These are phyloP conservation scores for Pogona vitticeps DNA, from an alignment of 2,113 vertebrate species.

Conservation along the genomic window DNA sequence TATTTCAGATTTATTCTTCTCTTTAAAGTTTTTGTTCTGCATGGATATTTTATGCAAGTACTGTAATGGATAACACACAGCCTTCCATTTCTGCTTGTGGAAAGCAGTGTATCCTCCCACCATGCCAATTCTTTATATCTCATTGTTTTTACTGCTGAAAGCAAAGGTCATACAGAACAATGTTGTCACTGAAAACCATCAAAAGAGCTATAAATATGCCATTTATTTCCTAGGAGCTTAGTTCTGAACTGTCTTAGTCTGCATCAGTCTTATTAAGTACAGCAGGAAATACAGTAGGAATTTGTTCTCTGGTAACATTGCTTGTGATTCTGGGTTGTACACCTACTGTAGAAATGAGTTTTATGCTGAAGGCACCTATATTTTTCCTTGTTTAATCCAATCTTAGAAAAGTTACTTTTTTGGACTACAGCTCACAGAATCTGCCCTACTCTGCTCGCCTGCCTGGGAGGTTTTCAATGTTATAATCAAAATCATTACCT, in stretches of 20 bases:
- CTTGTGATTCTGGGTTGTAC: no score
- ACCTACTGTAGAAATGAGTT: no score
- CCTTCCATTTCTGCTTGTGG: background rate
- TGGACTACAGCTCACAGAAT: no score
- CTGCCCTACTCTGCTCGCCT: background rate
- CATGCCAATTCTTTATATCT: background rate
- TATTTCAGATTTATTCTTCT: background rate
- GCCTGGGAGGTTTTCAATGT: background rate
- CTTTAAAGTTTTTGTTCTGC: background rate
- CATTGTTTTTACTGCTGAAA: background rate
- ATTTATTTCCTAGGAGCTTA: constrained; percentile 1
- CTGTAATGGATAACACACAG: background rate
- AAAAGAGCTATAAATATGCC: background rate
- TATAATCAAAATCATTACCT: no score
- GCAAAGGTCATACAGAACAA: background rate
- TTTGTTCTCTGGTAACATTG: background rate
- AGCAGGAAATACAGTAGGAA: background rate
- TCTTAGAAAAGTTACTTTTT: no score
- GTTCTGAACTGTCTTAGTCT: background rate
- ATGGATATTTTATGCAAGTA: background rate
- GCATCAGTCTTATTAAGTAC: background rate
- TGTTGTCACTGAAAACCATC: background rate
- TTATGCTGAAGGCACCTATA: background rate
- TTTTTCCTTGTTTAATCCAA: no score
- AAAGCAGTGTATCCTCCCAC: background rate